Evolutionary conservation across 2,888 invertebrate species (phyloP), one percentile per base, ranked within the genome.

Genomic region (Andrena bicolor): DNA sequence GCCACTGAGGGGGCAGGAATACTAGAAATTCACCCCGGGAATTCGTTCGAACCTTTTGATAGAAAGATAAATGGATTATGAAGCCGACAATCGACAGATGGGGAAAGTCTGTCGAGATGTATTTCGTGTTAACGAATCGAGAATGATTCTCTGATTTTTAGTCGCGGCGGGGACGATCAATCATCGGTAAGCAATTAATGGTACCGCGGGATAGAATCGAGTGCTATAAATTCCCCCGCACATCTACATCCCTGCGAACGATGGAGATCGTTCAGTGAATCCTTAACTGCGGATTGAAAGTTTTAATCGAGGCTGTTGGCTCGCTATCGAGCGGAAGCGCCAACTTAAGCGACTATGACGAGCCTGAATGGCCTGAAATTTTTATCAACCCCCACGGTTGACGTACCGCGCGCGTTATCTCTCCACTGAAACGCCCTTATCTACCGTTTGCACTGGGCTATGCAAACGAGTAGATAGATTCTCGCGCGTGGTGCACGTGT

Each of bases 331-430:
- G 56, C 48, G n/a, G 10, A n/a, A 61, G 48, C 75, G 16, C 28
- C 20, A 49, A 28, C 65, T 75, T 51, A 74, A 78, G 61, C 48
- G 61, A 68, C 35, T 35, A n/a, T 13, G 13, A 10, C 28, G 23
- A 51, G 56, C 35, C 60, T 51, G 41, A 76, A 76, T n/a, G 2
- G 53, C 13, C 1, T 73, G 73, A 69, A 56, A 78, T 65, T 81
- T 64, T 78, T 49, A 78, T 77, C 35, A 51, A 8, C 23, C 1
- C 20, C 6, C 49, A 26, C 65, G 70, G 69, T 65, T 48, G n/a
- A 56, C 53, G 73, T 26, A 13, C n/a, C 20, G 48, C 26, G 48
- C 7, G 20, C n/a, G 61, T 41, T 68, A 53, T 51, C 6, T 64
- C 3, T n/a, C 16, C 28, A 10, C 16, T 7, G 26, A 51, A 63